A percentile compares a stretch with the other conserved stretches of the same genome.
Evolutionary conservation across 2,797 vertebrate species (phyloP).

Genomic region (Pelobates cultripes): DNA sequence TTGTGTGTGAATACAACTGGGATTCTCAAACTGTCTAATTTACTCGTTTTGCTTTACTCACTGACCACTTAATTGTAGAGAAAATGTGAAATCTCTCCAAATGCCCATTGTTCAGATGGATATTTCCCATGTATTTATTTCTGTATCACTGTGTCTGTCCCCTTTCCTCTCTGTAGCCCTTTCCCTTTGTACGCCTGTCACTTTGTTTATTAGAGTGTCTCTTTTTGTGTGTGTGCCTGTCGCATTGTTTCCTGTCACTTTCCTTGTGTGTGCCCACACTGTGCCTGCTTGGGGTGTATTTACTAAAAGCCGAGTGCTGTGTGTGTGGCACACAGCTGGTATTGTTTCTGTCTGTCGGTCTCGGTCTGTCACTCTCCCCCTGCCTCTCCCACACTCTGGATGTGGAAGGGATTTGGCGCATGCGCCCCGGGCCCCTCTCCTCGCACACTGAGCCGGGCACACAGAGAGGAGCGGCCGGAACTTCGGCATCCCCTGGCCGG

Average conservation of each 20-base stretch:
- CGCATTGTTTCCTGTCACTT: background rate
- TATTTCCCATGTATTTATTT: no score
- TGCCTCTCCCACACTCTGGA: conserved; percentile 16
- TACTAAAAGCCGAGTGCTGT: no score
- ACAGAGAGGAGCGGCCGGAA: conserved; percentile 42
- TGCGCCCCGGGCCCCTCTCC: conserved; percentile 13
- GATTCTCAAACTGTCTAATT: no score
- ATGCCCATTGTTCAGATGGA: no score
- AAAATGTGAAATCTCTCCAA: no score
- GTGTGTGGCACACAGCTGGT: background rate
- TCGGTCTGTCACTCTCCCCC: background rate
- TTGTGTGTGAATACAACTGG: no score
- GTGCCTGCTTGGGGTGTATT: background rate
- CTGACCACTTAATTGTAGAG: no score
- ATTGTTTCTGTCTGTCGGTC: background rate
- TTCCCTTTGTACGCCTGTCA: background rate
- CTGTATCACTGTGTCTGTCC: no score
- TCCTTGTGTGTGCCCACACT: background rate
- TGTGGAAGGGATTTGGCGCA: background rate
- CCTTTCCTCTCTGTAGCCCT: no score
- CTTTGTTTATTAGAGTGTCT: background rate
- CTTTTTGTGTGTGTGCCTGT: background rate
- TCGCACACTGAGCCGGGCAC: background rate
- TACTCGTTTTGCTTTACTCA: no score
- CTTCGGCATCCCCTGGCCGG: conserved; percentile 20